Base-by-base conservation (phyloP, 2,888 invertebrate genomes). In the Brassicogethes aeneus region DNA sequence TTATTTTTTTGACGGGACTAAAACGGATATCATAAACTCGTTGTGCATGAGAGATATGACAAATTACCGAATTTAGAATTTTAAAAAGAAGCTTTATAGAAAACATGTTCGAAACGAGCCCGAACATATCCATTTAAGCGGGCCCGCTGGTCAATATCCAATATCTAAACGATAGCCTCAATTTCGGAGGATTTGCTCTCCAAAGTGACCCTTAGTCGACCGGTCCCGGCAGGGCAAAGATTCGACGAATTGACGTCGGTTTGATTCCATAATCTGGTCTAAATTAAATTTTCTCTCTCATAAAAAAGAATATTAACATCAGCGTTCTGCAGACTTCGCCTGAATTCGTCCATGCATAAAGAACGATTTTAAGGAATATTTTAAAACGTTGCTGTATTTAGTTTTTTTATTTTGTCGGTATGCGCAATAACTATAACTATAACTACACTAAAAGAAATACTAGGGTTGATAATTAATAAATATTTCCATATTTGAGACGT, bases 91-190 rank as follows among this genome's bases (percentile, higher is more conserved):
- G 32, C 43, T 41, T 37, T 52, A 54, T 53, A 50, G 53, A 54
- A 54, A 51, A 51, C 51, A 50, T 54, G 46, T 42, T 45, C 36
- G 45, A 47, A 54, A 52, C 50, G 48, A 48, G 44, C 43, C 50
- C 43, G 48, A 49, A 53, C 49, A 48, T 48, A 57, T 54, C 56
- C 53, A 46, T 53, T 57, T 59, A 59, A 57, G 58, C 54, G 46
- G 52, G 53, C 53, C 52, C 55, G 54, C 50, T 50, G 60, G 56
- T 60, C 59, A 60, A 58, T 60, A 59, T 61, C 62, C 59, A 61
- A 59, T 60, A 59, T 60, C 57, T 54, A 53, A 54, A 53, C 56
- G 58, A 61, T 59, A 59, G 58, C 56, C 57, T 54, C 60, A 59
- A 60, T 61, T 61, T 55, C 55, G 51, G 45, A 44, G 60, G 59